Percentiles rank a stretch among this genome's conserved stretches.
Evolutionary conservation across 2,797 vertebrate species (phyloP).

Genomic region (Pyrocephalus nanus): DNA sequence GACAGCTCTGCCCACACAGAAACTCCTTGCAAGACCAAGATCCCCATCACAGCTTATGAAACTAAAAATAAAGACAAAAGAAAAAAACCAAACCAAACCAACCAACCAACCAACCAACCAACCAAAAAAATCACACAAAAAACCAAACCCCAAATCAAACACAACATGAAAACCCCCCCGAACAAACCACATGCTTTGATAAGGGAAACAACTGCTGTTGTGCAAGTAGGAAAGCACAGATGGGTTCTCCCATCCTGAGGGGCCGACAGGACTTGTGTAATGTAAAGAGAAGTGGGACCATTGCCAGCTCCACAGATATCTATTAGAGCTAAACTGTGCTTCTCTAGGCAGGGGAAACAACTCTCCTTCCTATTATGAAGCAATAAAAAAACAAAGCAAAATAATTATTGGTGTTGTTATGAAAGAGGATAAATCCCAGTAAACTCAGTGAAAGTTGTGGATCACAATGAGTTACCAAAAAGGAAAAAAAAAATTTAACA

Average conservation of each 20-base stretch:
- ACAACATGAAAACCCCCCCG: not conserved
- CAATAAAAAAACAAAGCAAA: not conserved
- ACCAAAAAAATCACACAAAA: not conserved
- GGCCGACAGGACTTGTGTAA: not conserved
- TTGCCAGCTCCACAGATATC: not conserved
- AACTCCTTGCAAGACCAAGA: not conserved
- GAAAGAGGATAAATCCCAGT: constrained; percentile 16
- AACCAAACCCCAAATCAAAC: not conserved
- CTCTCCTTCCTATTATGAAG: not conserved
- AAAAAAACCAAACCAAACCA: not conserved
- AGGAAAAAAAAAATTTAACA: not conserved
- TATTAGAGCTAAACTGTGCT: not conserved
- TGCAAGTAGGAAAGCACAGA: not conserved
- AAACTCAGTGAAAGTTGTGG: constrained; percentile 3
- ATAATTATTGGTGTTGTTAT: constrained; percentile 6
- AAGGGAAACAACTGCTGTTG: not conserved
- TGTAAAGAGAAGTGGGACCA: not conserved
- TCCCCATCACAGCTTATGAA: not conserved
- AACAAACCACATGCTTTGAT: not conserved
- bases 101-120: not conserved
- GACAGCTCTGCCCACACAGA: not conserved
- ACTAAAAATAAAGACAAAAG: not conserved
- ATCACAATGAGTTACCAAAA: constrained; percentile 13
- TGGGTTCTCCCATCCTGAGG: not conserved
- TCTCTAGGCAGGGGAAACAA: not conserved